Evolutionary conservation across 2,888 invertebrate species (phyloP), one percentile per base, ranked within the genome.

Genomic region (Papilio gigon): DNA sequence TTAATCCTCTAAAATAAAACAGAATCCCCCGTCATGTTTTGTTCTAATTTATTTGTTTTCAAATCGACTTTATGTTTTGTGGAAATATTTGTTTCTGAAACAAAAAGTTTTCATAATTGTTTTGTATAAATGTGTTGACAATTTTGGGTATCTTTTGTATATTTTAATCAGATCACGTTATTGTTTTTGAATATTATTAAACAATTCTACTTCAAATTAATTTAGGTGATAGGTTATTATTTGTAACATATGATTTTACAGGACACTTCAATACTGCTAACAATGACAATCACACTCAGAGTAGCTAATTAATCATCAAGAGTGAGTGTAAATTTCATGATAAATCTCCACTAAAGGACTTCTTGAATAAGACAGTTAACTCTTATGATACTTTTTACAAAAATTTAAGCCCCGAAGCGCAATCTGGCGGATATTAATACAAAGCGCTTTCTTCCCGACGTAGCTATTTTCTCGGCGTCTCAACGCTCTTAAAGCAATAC

Each of bases 401-500:
- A 0, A 40, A 22, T 1, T 44, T 44, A 44, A 60, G 8, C 22
- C 59, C 4, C 8, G 25, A 40, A n/a, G 25, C 1, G 8, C 9
- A 17, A 58, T 20, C 30, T 58, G 30, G n/a, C 20, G 33, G 25
- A 59, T 22, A 63, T 17, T 17, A 56, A 37, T 8, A 56, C 37
- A 40, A 53, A 40, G 11, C 40, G 14, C 14, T 40, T 37, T 64
- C 40, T 56, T 37, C 40, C 27, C 27, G 17, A 62, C 40, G 30
- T 53, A 20, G 30, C 53, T 53, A 56, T 61, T 67, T 33, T 35
- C 42, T 61, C 30, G 0, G 17, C 56, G 33, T 56, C 61, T 17
- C 65, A 33, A 61, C 47, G 37, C 40, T 53, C n/a, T 35, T 56
- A 56, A 62, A 62, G 56, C 61, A 50, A 67, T 67, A 61, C 61